phyloP scores from a whole-genome alignment of 2,113 vertebrate species.

The Corynorhinus townsendii region DNA sequence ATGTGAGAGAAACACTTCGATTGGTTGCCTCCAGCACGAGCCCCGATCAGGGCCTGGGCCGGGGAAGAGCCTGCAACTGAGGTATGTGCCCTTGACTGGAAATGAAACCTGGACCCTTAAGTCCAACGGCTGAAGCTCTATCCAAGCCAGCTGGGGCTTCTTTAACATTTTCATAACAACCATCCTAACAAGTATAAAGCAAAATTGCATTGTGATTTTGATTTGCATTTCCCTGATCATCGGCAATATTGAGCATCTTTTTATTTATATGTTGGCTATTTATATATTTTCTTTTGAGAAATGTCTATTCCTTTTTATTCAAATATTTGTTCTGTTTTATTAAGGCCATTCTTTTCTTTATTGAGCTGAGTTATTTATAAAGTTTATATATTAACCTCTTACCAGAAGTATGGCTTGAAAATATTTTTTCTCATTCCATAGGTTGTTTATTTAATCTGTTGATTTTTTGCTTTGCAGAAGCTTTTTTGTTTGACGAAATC shows the following conservation, averaged over 20 bases:
- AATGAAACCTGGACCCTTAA: no score
- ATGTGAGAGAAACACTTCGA: no score
- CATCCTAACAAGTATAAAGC: background rate
- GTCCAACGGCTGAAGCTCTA: no score
- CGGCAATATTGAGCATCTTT: background rate
- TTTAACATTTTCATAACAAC: background rate
- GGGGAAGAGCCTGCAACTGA: no score
- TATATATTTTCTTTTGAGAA: background rate
- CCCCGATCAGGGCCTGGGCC: no score
- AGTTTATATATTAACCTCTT: background rate
- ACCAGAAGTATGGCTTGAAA: background rate
- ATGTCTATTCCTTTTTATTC: background rate
- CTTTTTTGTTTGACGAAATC: background rate
- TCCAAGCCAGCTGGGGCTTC: no score
- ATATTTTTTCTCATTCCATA: background rate
- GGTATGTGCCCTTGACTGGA: no score
- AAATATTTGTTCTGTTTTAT: background rate
- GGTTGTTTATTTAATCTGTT: background rate
- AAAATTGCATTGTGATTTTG: background rate
- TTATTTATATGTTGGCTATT: background rate
- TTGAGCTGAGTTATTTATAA: background rate
- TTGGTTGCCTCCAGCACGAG: no score
- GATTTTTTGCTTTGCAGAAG: background rate
- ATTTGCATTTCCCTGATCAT: background rate
- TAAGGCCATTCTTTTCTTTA: background rate